Evolutionary conservation across 2,888 invertebrate genomes (phyloP).

Genomic region (Drosophila nr. fundita): DNA sequence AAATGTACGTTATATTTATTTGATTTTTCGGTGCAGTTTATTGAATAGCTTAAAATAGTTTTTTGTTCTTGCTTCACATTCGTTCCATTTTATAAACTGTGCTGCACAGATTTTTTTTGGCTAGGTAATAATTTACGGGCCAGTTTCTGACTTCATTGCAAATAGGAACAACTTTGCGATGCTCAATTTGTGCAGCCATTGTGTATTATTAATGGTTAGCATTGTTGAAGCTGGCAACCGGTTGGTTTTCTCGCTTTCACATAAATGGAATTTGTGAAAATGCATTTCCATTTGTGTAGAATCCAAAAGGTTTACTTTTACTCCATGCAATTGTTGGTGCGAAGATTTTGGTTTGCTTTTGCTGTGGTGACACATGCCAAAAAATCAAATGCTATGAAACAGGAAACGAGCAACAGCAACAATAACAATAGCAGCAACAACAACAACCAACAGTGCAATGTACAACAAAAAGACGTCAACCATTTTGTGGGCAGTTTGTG

Average conservation of each 20-base stretch:
- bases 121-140: constrained; percentile 64
- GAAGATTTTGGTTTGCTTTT: constrained; percentile 55
- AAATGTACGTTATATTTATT: not conserved
- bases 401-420: constrained; percentile 49
- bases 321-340: constrained; percentile 33
- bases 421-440: constrained; percentile 11
- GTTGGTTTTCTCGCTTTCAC: constrained; percentile 39
- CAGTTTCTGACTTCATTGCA: constrained; percentile 27
- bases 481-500: constrained; percentile 70
- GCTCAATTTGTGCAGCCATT: constrained; percentile 55
- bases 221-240: constrained; percentile 46
- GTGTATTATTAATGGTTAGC: constrained; percentile 55
- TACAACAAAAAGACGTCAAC: constrained; percentile 51
- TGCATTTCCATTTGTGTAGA: constrained; percentile 53
- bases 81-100: constrained; percentile 56
- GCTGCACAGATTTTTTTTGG: constrained; percentile 42
- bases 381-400: constrained; percentile 60
- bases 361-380: constrained; percentile 69
- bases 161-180: constrained; percentile 35
- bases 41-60: constrained; percentile 22
- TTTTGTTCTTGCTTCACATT: constrained; percentile 17
- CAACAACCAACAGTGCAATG: constrained; percentile 14
- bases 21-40: constrained; percentile 27
- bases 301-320: constrained; percentile 14
- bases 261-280: constrained; percentile 56